Evolutionary conservation across 2,113 vertebrate species (phyloP).

Genomic region (Cavia porcellus): DNA sequence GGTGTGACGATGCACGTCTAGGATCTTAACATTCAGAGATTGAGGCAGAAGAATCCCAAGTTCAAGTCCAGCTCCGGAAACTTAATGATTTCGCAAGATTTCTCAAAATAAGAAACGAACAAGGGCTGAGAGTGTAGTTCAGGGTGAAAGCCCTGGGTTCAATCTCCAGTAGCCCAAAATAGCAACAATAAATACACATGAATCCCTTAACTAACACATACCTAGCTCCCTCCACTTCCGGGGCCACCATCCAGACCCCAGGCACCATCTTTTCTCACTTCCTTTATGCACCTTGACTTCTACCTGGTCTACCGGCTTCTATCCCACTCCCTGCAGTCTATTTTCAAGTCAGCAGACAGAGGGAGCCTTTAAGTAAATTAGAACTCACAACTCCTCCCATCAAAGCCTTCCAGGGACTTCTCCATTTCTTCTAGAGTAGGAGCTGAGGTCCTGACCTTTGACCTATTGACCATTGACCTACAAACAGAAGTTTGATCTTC

Average conservation of each 20-base stretch:
- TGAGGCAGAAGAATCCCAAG: too few relatives aligned
- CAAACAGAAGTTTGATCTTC: neutral
- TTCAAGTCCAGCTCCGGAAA: neutral
- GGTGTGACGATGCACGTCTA: neutral
- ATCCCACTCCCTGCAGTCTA: neutral
- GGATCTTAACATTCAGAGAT: neutral
- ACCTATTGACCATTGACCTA: neutral
- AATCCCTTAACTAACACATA: neutral
- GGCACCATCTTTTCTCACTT: neutral
- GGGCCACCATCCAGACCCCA: neutral
- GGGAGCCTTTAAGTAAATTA: neutral
- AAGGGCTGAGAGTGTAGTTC: neutral
- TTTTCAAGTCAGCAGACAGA: conserved; percentile 26
- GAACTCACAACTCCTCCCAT: neutral
- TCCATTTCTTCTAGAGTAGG: neutral
- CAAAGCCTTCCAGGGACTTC: neutral
- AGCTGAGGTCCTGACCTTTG: neutral
- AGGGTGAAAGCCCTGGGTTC: neutral
- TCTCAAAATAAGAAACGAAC: neutral
- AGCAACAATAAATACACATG: too few relatives aligned
- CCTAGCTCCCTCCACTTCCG: neutral
- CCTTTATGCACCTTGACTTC: neutral
- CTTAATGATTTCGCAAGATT: too few relatives aligned
- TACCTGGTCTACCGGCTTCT: neutral
- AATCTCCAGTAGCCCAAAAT: too few relatives aligned